phyloP scores from a whole-genome alignment of 2,113 vertebrate species.

The Pachycephala philippinensis region DNA sequence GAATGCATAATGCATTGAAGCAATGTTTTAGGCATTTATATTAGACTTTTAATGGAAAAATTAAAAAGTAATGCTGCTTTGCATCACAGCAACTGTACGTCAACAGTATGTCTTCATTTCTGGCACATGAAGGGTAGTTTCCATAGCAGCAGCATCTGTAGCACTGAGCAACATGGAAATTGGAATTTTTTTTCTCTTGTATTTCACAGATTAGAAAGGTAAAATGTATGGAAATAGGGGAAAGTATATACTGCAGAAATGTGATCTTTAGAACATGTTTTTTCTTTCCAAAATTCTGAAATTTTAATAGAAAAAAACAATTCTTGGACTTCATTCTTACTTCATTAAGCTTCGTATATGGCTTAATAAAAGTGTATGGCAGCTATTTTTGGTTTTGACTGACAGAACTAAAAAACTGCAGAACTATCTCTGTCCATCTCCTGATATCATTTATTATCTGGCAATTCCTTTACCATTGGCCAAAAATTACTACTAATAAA shows the following conservation, averaged over 20 bases:
- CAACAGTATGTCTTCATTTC: conserved; percentile 61
- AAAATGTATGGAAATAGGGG: background rate
- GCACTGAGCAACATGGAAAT: conserved; percentile 30
- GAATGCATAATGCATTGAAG: conserved; percentile 56
- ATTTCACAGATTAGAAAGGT: conserved; percentile 22
- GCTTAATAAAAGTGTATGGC: background rate
- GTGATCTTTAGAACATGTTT: background rate
- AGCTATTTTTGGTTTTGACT: background rate
- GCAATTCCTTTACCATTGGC: background rate
- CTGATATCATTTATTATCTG: background rate
- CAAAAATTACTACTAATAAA: background rate
- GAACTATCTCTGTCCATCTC: background rate
- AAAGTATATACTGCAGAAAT: background rate
- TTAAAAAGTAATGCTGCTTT: conserved; percentile 68
- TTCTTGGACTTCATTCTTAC: background rate
- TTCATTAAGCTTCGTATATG: background rate
- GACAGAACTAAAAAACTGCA: background rate
- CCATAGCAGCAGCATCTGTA: conserved; percentile 64
- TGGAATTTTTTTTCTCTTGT: background rate
- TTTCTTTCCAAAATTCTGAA: background rate
- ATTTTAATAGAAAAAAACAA: background rate
- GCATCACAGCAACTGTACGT: conserved; percentile 50
- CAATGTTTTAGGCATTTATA: conserved; percentile 54
- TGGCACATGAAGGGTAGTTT: conserved; percentile 62
- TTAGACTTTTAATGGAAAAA: conserved; percentile 63